Evolutionary conservation across 2,113 vertebrate species (phyloP), one percentile per base, ranked within the genome.

Genomic region (Andinoacara biseriatus): DNA sequence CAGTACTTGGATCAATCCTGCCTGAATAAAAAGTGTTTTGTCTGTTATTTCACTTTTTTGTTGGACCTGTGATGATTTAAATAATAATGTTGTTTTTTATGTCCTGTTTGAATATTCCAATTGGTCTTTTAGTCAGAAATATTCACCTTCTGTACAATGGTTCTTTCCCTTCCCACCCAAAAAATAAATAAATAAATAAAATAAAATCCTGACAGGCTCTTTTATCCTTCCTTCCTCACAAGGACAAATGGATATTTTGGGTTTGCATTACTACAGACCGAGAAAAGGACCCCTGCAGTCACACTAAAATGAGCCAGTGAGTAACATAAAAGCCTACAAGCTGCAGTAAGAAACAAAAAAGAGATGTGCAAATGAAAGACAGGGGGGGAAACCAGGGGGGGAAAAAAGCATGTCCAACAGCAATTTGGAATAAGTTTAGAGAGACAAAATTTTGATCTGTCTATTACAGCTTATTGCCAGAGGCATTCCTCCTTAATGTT

Each of bases 361-460:
- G 49, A 79, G 59, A 62, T 26, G 49, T 59, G 58, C 5, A 43
- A 65, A 60, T 82, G 24, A 78, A 62, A 76, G 78, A 35, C 58
- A 3, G 18, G 6, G 18, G 29, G 17, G 57, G 35, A 20, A 62
- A 54, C 0, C 31, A 31, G 33, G 0, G 10, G 0, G 10, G 24
- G 43, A n/a, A 61, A 69, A 69, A 74, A 52, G 33, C 3, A 65
- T 62, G 31, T 81, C 72, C 17, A 31, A 58, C 22, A 49, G 83
- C 31, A 6, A 62, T 62, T 83, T 75, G 65, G 49, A 81, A 54
- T 33, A 52, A 76, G 49, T 38, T 26, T 38, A 52, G 17, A 74
- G 38, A 11, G 35, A 83, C 60, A 35, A 81, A 78, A 85, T 80
- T 83, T 82, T 75, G 62, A 88, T 85, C 22, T 22, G 43, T 60